Evolutionary conservation across 2,888 invertebrate genomes (phyloP).

Genomic region (Callosobruchus maculatus): DNA sequence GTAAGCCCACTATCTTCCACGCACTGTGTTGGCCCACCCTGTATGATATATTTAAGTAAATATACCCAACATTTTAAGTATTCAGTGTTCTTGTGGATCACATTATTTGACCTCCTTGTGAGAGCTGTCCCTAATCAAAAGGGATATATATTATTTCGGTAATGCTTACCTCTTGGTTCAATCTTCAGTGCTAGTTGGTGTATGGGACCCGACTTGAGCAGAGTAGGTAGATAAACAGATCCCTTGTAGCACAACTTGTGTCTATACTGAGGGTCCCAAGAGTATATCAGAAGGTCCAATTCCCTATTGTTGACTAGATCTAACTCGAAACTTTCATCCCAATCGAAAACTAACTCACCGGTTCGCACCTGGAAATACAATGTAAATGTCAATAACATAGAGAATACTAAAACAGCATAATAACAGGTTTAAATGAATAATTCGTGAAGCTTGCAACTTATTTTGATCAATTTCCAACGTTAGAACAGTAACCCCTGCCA

Average conservation of each 20-base stretch:
- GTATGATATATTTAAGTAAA: too few species aligned
- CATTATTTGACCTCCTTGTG: too few species aligned
- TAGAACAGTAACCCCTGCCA: too few species aligned
- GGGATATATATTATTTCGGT: not conserved
- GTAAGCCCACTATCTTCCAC: too few species aligned
- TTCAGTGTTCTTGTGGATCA: too few species aligned
- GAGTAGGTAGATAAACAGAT: slow-evolving; percentile 77
- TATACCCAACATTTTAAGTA: too few species aligned
- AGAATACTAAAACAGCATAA: not conserved
- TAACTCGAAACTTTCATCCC: slow-evolving; percentile 98
- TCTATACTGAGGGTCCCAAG: slow-evolving; percentile 98
- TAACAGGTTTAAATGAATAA: too few species aligned
- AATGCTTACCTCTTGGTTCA: slow-evolving; percentile 51
- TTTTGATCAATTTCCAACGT: too few species aligned
- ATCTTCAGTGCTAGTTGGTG: slow-evolving; percentile 92
- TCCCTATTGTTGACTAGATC: slow-evolving; percentile 93
- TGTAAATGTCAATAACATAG: not conserved
- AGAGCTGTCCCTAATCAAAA: too few species aligned
- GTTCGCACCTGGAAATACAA: slow-evolving; percentile 64
- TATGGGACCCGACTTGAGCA: slow-evolving; percentile 75
- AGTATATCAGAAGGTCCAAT: slow-evolving; percentile 93
- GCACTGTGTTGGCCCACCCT: too few species aligned
- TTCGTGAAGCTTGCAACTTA: too few species aligned
- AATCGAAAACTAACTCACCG: slow-evolving; percentile 95
- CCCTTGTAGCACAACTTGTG: slow-evolving; percentile 95